These are phyloP conservation scores for Halyomorpha halys DNA, from an alignment of 1,140 invertebrate species.

Conservation along the genomic window DNA sequence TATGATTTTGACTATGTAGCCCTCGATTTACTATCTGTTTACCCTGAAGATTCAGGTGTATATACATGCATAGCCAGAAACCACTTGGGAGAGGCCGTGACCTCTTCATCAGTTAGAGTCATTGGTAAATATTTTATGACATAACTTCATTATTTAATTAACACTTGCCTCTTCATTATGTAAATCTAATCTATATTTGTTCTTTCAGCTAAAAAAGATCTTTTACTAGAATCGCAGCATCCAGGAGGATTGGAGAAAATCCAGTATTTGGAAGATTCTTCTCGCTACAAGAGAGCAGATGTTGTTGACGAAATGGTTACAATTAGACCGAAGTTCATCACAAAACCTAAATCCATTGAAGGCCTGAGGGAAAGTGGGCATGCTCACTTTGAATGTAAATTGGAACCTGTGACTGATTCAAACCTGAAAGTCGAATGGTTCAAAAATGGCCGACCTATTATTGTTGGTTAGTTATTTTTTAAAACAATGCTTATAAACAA, in stretches of 20 bases:
- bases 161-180: not conserved
- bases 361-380: constrained; percentile 75
- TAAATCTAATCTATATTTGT: not conserved
- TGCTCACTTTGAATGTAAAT: constrained; percentile 94
- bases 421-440: constrained; percentile 91
- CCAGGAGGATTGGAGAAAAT: constrained; percentile 80
- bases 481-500: constrained; percentile 5
- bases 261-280: constrained; percentile 79
- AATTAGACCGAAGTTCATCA: constrained; percentile 71
- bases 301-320: constrained; percentile 72
- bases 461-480: constrained; percentile 47
- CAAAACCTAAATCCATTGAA: constrained; percentile 72
- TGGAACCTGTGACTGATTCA: constrained; percentile 90
- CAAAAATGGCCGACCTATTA: constrained; percentile 79
- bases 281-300: constrained; percentile 71
- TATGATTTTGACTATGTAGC: constrained; percentile 98
- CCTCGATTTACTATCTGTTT: constrained; percentile 88
- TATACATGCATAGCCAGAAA: constrained; percentile 89
- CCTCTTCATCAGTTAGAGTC: constrained; percentile 75
- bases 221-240: constrained; percentile 74
- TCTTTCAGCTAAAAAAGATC: constrained; percentile 62
- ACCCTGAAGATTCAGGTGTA: constrained; percentile 92
- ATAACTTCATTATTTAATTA: not conserved
- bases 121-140: constrained; percentile 40
- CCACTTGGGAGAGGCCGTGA: constrained; percentile 86